Evolutionary conservation across 2,888 invertebrate species (phyloP).

Genomic region (Synergus itoensis): DNA sequence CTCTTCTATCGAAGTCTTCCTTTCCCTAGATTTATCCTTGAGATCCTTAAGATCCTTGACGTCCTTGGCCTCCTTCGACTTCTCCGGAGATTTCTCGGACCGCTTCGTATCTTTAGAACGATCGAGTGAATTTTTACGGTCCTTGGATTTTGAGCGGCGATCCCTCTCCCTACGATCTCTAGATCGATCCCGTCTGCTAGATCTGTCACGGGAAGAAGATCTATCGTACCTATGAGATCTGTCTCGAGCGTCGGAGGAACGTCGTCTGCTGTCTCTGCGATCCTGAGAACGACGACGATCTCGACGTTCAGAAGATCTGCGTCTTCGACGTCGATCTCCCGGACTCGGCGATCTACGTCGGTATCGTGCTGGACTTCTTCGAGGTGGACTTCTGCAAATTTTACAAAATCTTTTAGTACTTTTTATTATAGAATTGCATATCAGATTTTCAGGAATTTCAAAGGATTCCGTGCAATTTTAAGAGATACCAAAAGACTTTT

Average conservation of each 20-base stretch:
- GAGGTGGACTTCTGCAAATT: constrained; percentile 67
- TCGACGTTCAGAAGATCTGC: constrained; percentile 73
- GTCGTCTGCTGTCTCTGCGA: constrained; percentile 71
- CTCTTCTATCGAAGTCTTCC: constrained; percentile 67
- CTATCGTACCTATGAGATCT: constrained; percentile 73
- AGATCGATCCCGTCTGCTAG: constrained; percentile 71
- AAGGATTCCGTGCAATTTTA: no score
- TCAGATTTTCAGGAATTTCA: no score
- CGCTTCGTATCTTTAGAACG: constrained; percentile 65
- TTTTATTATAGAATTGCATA: background rate
- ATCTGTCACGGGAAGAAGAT: constrained; percentile 75
- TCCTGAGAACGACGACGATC: constrained; percentile 71
- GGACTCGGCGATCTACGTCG: constrained; percentile 75
- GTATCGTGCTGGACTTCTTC: constrained; percentile 73
- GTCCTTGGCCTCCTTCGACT: constrained; percentile 53
- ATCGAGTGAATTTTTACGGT: constrained; percentile 68
- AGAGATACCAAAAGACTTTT: no score
- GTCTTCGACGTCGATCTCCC: constrained; percentile 70
- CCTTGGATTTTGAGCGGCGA: constrained; percentile 77
- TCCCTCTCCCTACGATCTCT: constrained; percentile 74
- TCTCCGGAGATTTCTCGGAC: constrained; percentile 72
- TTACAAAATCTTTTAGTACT: constrained; percentile 28
- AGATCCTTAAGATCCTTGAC: constrained; percentile 51
- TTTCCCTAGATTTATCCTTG: constrained; percentile 72
- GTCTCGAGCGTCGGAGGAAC: constrained; percentile 71